Evolutionary conservation across 1,140 invertebrate genomes (phyloP), one percentile per base, ranked within the genome.

Genomic region (Euwallacea fornicatus): DNA sequence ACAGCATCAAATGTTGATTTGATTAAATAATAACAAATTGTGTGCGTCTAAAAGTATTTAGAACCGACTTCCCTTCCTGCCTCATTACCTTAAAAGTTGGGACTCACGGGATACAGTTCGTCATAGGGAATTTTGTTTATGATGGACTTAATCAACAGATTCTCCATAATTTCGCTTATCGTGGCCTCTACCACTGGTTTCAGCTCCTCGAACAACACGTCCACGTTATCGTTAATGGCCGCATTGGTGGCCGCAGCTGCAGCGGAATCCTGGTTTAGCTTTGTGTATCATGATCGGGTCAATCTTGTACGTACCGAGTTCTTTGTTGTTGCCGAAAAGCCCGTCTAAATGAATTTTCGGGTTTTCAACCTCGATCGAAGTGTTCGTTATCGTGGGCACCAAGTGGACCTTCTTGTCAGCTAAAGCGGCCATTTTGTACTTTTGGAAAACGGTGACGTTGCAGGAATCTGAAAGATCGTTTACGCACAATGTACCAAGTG

Each of bases 211-310:
- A 78, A 75, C 41, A 78, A 47, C 41, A 74, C 74, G 54, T 77
- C 71, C 11, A 75, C 71, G 42, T 78, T 77, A 42, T 77, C 75
- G 60, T 74, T 78, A 42, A 78, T 77, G 2, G 76, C 71, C n/a
- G 71, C 73, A 55, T 78, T 78, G 2, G 76, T 77, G 15, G 73
- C 72, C 41, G 68, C 60, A 73, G 64, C 77, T 78, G 59, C 2
- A 71, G 76, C 77, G 42, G 44, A n/a, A 64, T 42, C 9, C n/a
- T 41, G 21, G 10, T 54, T 9, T 9, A 41, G 8, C 7, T 56
- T 15, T 8, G 3, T 50, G 2, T 11, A 10, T 6, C 3, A 11
- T 50, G 15, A 64, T 0, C 0, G 7, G 15, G 33, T 10, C 1
- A 50, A 50, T 73, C 74, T 76, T 33, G 1, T 33, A 33, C 21